These are phyloP conservation scores for Hyalella azteca DNA, from an alignment of 2,888 invertebrate species.

Conservation along the genomic window DNA sequence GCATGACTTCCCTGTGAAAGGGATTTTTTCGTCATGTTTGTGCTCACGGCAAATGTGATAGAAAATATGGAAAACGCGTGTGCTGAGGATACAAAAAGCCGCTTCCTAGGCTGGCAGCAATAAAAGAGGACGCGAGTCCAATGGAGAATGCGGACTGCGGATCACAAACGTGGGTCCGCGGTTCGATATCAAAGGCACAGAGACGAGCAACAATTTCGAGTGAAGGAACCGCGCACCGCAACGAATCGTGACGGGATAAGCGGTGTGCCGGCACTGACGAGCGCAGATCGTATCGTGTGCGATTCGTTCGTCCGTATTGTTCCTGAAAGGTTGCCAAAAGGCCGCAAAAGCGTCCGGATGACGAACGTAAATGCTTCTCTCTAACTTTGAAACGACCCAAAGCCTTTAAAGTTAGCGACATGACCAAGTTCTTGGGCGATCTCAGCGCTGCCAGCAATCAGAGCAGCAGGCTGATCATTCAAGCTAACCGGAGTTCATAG, in stretches of 20 bases:
- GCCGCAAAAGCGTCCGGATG: slow-evolving; percentile 5
- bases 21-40: no score
- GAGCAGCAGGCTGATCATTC: background rate
- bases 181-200: slow-evolving; percentile 17
- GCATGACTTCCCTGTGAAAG: no score
- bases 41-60: no score
- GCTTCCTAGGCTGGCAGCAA: background rate
- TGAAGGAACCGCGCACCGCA: background rate
- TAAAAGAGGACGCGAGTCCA: background rate
- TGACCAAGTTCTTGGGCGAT: background rate
- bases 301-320: background rate
- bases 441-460: background rate
- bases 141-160: slow-evolving; percentile 6
- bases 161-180: slow-evolving; percentile 10
- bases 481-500: no score
- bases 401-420: slow-evolving; percentile 24
- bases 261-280: background rate
- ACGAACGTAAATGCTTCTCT: slow-evolving; percentile 16
- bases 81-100: background rate
- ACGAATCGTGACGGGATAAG: background rate
- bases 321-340: slow-evolving; percentile 18
- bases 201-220: slow-evolving; percentile 24
- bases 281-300: background rate
- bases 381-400: slow-evolving; percentile 11
- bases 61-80: background rate